Evolutionary conservation across 2,113 vertebrate genomes (phyloP).

Genomic region (Neolamprologus hecqui): DNA sequence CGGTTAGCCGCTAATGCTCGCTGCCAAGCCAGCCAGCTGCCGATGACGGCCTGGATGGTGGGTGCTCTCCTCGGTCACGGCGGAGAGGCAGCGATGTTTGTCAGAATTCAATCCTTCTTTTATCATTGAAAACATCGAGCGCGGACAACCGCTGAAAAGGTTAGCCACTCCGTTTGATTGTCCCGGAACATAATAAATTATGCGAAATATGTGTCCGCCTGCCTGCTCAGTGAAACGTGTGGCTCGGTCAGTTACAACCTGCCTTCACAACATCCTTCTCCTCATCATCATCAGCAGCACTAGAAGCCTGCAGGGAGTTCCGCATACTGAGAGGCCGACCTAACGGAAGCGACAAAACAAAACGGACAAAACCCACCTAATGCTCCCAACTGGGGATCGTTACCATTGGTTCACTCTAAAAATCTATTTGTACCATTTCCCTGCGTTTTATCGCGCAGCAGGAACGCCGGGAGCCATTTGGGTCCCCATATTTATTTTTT

Average conservation of each 20-base stretch:
- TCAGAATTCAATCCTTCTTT: background rate
- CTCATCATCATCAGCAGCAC: background rate
- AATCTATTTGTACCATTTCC: background rate
- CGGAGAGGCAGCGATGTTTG: background rate
- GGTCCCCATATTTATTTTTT: background rate
- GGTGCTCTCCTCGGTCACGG: conserved; percentile 7
- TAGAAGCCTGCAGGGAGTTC: conserved; percentile 47
- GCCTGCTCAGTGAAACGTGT: background rate
- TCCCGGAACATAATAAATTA: background rate
- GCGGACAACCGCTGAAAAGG: too few species aligned
- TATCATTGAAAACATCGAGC: background rate
- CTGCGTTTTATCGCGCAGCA: background rate
- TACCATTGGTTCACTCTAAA: background rate
- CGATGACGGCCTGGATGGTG: conserved; percentile 28
- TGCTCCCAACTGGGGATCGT: background rate
- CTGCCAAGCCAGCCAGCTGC: conserved; percentile 3
- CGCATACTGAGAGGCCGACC: conserved; percentile 46
- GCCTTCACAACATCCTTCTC: conserved; percentile 55
- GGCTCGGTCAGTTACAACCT: conserved; percentile 27
- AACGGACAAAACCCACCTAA: background rate
- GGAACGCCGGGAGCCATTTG: background rate
- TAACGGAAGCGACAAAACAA: background rate
- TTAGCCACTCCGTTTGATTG: background rate
- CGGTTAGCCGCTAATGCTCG: conserved; percentile 38
- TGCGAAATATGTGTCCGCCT: background rate